Conservation (phyloP, 1,140 invertebrate species). For the Bombus haemorrhoidalis region DNA sequence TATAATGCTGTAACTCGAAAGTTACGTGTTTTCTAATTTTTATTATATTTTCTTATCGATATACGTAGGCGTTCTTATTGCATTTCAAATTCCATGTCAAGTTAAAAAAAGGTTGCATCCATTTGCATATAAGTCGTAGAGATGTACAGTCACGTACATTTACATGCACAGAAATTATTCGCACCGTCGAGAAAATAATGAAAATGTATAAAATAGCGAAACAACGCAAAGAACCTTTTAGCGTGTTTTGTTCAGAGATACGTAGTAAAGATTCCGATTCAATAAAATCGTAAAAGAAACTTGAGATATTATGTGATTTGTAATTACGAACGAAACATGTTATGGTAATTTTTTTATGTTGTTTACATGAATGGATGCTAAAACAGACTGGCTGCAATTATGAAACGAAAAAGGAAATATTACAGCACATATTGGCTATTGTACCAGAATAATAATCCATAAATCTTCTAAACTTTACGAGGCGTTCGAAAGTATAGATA, state of each 20-base stretch:
- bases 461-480: not conserved
- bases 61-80: too few species aligned
- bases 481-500: not conserved
- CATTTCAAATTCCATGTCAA: too few species aligned
- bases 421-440: too few species aligned
- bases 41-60: too few species aligned
- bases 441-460: too few species aligned
- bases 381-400: not conserved
- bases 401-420: not conserved
- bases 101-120: too few species aligned
- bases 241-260: not conserved
- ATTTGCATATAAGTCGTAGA: too few species aligned
- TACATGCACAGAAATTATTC: too few species aligned
- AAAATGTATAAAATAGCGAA: not conserved
- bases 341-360: not conserved
- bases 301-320: not conserved
- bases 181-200: not conserved
- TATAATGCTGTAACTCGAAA: too few species aligned
- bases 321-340: not conserved
- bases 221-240: not conserved
- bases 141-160: too few species aligned
- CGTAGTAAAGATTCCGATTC: not conserved
- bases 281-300: not conserved
- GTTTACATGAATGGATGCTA: not conserved
- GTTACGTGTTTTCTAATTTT: too few species aligned